Conservation (phyloP, 1,140 invertebrate species). For the Tetranychus urticae region DNA sequence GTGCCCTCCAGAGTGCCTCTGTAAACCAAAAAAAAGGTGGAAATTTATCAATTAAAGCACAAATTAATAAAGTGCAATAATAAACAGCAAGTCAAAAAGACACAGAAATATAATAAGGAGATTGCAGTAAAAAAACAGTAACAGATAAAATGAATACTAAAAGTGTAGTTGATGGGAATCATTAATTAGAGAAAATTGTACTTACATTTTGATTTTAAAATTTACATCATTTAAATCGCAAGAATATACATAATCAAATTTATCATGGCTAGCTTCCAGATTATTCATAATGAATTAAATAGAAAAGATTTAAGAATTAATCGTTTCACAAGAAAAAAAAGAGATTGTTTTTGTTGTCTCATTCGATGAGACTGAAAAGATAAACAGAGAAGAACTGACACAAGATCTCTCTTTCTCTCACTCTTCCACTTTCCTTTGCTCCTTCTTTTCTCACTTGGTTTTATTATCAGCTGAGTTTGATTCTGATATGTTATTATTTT, state of each 20-base stretch:
- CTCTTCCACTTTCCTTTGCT: no score
- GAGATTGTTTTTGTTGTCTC: no score
- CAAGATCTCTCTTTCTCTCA: no score
- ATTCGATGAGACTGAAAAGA: no score
- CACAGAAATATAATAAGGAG: not conserved
- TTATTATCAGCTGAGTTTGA: not conserved
- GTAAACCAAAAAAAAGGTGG: slow-evolving; percentile 16
- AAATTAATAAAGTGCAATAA: not conserved
- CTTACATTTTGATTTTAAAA: slow-evolving; percentile 82
- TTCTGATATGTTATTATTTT: no score
- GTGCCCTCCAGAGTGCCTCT: slow-evolving; percentile 86
- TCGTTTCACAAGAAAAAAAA: no score
- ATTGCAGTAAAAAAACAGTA: not conserved
- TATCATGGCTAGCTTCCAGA: not conserved
- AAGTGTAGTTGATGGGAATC: not conserved
- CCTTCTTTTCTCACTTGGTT: no score
- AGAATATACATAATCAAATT: slow-evolving; percentile 45
- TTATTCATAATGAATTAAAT: no score
- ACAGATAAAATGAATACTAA: not conserved
- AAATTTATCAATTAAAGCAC: not conserved
- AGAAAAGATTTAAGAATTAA: no score
- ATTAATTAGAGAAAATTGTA: slow-evolving; percentile 8
- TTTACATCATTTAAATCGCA: slow-evolving; percentile 51
- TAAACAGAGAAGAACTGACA: no score
- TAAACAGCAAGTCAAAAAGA: not conserved